These are phyloP conservation scores for Menura novaehollandiae DNA, from an alignment of 2,113 vertebrate genomes.

Conservation along the genomic window DNA sequence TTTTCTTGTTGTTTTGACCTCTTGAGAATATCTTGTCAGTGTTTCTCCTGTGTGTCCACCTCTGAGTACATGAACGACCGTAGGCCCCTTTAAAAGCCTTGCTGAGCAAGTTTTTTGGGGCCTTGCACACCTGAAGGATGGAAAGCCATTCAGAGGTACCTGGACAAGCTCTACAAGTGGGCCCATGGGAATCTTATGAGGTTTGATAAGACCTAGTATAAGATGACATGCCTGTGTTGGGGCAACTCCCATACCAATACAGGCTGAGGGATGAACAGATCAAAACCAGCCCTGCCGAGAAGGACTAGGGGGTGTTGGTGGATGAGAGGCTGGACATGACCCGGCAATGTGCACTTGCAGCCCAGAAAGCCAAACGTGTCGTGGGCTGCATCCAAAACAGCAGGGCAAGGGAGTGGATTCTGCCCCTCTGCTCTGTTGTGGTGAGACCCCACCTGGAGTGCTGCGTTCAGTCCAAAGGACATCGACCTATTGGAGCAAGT, in stretches of 20 bases:
- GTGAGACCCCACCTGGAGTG: background rate
- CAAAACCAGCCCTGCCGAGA: background rate
- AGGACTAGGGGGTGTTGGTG: background rate
- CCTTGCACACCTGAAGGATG: background rate
- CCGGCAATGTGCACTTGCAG: rapidly evolving
- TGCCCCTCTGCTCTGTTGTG: background rate
- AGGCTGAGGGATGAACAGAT: background rate
- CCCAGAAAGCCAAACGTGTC: background rate
- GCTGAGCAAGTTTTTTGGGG: background rate
- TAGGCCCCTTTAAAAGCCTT: background rate
- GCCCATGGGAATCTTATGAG: background rate
- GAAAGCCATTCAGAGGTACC: background rate
- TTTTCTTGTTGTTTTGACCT: background rate
- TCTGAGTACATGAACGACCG: background rate
- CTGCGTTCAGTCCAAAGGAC: background rate
- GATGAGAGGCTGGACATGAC: background rate
- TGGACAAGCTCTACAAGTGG: background rate
- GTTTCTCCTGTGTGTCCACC: background rate
- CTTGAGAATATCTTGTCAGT: background rate
- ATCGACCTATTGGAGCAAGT: rapidly evolving
- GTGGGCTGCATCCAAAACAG: background rate
- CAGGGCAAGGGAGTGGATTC: background rate
- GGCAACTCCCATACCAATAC: rapidly evolving
- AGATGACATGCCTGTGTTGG: rapidly evolving
- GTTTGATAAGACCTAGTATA: background rate